phyloP scores from a whole-genome alignment of 2,888 invertebrate genomes.

The Eupithecia abbreviata region DNA sequence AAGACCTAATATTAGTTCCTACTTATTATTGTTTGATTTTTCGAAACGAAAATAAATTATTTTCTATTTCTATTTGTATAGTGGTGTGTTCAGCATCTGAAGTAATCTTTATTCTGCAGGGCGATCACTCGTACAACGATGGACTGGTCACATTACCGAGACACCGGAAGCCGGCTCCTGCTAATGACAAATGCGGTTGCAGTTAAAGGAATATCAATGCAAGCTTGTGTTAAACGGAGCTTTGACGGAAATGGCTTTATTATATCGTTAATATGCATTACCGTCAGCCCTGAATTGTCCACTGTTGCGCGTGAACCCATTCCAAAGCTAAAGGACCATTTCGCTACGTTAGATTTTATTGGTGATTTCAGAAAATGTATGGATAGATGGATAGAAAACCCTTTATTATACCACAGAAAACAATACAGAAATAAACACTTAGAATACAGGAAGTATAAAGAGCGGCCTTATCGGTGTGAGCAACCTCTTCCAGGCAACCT shows the following conservation, averaged over 20 bases:
- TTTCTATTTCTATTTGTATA: too few relatives aligned
- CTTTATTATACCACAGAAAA: too few relatives aligned
- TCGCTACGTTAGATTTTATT: background rate
- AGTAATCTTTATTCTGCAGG: conserved; percentile 53
- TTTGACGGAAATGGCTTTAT: background rate
- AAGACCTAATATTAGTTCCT: too few relatives aligned
- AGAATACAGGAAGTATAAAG: too few relatives aligned
- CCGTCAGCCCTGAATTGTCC: background rate
- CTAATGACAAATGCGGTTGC: conserved; percentile 45
- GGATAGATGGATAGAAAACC: too few relatives aligned
- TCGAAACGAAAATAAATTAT: too few relatives aligned
- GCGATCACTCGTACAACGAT: conserved; percentile 58
- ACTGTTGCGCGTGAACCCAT: background rate
- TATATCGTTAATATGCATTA: background rate
- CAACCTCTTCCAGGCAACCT: too few relatives aligned
- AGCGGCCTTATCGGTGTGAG: too few relatives aligned
- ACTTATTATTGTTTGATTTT: too few relatives aligned
- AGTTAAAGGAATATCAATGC: conserved; percentile 11
- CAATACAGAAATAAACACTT: too few relatives aligned
- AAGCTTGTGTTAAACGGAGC: background rate
- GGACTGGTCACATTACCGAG: conserved; percentile 65
- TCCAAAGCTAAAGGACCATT: background rate
- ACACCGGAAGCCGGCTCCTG: conserved; percentile 51
- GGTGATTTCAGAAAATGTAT: background rate
- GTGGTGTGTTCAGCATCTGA: too few relatives aligned